These are phyloP conservation scores for Pachypeltis micranthus DNA, from an alignment of 1,140 invertebrate genomes.

Conservation along the genomic window DNA sequence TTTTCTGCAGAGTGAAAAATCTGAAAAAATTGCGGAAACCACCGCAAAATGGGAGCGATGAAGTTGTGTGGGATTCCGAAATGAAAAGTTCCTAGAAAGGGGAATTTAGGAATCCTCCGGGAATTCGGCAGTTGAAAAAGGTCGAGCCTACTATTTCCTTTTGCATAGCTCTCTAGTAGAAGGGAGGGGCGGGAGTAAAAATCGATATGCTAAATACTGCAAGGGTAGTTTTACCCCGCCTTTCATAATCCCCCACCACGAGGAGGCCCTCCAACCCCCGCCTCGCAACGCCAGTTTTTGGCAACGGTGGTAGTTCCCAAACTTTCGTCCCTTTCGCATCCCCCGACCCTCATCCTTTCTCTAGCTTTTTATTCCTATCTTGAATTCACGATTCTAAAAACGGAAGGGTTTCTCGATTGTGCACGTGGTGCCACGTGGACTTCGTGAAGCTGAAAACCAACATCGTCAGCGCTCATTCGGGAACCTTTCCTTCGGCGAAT, in stretches of 20 bases:
- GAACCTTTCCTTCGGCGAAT: too few relatives aligned
- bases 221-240: slow-evolving; percentile 8
- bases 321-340: too few relatives aligned
- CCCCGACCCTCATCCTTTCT: too few relatives aligned
- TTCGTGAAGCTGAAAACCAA: too few relatives aligned
- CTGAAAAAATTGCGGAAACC: too few relatives aligned
- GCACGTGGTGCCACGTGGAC: neutral
- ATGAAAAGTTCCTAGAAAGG: too few relatives aligned
- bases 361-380: neutral
- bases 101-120: too few relatives aligned
- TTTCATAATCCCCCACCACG: neutral
- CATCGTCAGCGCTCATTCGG: too few relatives aligned
- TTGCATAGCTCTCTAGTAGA: slow-evolving; percentile 6
- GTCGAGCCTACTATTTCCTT: slow-evolving; percentile 5
- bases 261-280: neutral
- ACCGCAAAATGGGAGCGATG: too few relatives aligned
- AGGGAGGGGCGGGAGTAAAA: neutral
- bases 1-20: too few relatives aligned
- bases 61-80: too few relatives aligned
- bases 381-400: neutral
- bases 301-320: neutral
- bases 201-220: slow-evolving; percentile 9
- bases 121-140: neutral
- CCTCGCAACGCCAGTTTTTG: neutral
- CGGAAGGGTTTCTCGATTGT: neutral